Percentiles rank a stretch among this genome's conserved stretches.
Evolutionary conservation across 1,140 invertebrate genomes (phyloP).

Genomic region (Drosophila kikkawai): DNA sequence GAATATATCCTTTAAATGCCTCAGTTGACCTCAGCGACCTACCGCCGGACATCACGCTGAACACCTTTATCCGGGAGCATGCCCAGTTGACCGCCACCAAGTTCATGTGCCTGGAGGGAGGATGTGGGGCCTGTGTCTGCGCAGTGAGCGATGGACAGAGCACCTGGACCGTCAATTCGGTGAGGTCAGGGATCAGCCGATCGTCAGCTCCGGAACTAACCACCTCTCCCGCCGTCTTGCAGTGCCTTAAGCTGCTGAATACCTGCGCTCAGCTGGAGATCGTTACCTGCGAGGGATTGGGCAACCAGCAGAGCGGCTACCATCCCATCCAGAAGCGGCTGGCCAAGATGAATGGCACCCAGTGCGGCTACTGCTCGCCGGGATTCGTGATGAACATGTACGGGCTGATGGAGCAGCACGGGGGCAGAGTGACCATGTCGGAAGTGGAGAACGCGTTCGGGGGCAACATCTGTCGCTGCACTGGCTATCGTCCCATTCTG

Average conservation of each 20-base stretch:
- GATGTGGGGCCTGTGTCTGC: slow-evolving; percentile 93
- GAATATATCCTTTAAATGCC: not conserved
- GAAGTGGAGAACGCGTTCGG: slow-evolving; percentile 92
- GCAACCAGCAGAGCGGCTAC: slow-evolving; percentile 89
- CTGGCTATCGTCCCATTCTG: slow-evolving; percentile 94
- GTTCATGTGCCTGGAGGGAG: slow-evolving; percentile 92
- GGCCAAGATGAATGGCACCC: slow-evolving; percentile 90
- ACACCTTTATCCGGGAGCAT: slow-evolving; percentile 89
- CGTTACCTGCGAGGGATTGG: slow-evolving; percentile 92
- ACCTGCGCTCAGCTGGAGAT: slow-evolving; percentile 92
- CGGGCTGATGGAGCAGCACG: slow-evolving; percentile 86
- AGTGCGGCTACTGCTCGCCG: slow-evolving; percentile 93
- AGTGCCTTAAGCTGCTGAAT: slow-evolving; percentile 90
- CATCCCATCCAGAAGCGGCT: slow-evolving; percentile 89
- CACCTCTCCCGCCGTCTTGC: slow-evolving; percentile 4
- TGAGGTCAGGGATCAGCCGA: slow-evolving; percentile 73
- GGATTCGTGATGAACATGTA: slow-evolving; percentile 95
- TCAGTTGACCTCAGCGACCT: slow-evolving; percentile 69
- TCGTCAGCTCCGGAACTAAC: slow-evolving; percentile 7
- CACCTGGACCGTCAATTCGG: slow-evolving; percentile 91
- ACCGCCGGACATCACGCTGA: slow-evolving; percentile 87
- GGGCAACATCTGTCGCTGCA: slow-evolving; percentile 94
- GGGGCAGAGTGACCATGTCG: slow-evolving; percentile 87
- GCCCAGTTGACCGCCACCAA: slow-evolving; percentile 91
- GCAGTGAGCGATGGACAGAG: slow-evolving; percentile 87